Evolutionary conservation across 2,888 invertebrate genomes (phyloP), one percentile per base, ranked within the genome.

Genomic region (Drosophila emarginata): DNA sequence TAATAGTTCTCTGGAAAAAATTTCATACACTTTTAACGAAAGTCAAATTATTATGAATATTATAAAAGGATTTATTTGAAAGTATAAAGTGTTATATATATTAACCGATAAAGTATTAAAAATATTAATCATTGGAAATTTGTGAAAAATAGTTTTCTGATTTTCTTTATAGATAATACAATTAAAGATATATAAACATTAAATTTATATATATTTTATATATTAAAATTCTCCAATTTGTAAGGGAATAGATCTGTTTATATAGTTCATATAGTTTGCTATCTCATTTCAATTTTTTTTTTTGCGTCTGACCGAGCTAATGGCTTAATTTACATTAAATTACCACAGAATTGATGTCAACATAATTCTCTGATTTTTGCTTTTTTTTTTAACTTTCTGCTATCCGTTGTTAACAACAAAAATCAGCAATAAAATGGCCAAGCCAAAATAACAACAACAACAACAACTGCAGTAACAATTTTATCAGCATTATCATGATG

Each of bases 281-380:
- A 12, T 28, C 3, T 36, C 11, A 18, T 36, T 54, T 18, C 54
- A 6, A 2, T 28, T 14, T 28, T 32, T 9, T 32, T 32, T 32
- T 12, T 32, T 54, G 18, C 54, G 36, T 51, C n/a, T 21, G 57
- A 66, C 63, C 80, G 57, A 66, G 61, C 80, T 80, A 78, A 80
- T 80, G 78, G 78, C 78, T 80, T 79, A 73, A 79, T 79, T 76
- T 72, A 68, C 78, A 78, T 76, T 79, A 75, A 79, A 79, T 76
- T 78, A 68, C 78, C 78, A 66, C 78, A 73, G 54, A 78, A 78
- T 64, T 80, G 73, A 73, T 79, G 78, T 75, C 68, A 68, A 80
- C 73, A 71, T 68, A 68, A 71, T 76, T 45, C 11, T 45, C 12
- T 9, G 45, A 45, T 45, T 45, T 45, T 21, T n/a, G 2, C 65